These are phyloP conservation scores for Tetheella fluctuosa DNA, from an alignment of 2,888 invertebrate species.

Conservation along the genomic window DNA sequence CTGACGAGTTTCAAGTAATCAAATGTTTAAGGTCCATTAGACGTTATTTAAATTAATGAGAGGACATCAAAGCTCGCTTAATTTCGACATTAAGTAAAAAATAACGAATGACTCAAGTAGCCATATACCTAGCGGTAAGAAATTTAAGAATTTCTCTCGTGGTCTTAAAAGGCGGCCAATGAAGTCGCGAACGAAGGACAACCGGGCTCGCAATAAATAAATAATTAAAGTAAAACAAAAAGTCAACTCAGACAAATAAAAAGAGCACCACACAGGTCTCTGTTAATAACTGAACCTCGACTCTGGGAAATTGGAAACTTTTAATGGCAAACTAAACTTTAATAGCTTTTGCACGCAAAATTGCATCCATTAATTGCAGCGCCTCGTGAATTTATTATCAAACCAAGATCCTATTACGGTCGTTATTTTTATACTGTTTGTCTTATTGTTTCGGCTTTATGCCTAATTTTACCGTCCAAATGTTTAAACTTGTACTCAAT, in stretches of 20 bases:
- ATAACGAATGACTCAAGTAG: slow-evolving; percentile 36
- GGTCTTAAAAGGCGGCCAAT: slow-evolving; percentile 42
- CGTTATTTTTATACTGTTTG: slow-evolving; percentile 50
- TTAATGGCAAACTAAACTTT: slow-evolving; percentile 62
- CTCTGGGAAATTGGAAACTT: slow-evolving; percentile 67
- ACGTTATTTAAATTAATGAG: slow-evolving; percentile 29
- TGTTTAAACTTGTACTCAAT: slow-evolving; percentile 38
- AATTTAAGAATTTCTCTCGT: slow-evolving; percentile 44
- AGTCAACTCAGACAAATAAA: slow-evolving; percentile 51
- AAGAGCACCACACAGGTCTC: slow-evolving; percentile 41
- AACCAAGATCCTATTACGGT: slow-evolving; percentile 52
- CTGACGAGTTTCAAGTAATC: slow-evolving; percentile 40
- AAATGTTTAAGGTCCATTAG: slow-evolving; percentile 33
- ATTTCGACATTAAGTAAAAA: slow-evolving; percentile 22
- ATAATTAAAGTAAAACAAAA: slow-evolving; percentile 67
- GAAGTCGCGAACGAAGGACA: slow-evolving; percentile 52
- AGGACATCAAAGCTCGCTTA: slow-evolving; percentile 8
- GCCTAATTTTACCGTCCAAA: slow-evolving; percentile 43
- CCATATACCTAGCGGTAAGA: slow-evolving; percentile 31
- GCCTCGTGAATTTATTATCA: slow-evolving; percentile 54
- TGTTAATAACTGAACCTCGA: slow-evolving; percentile 59
- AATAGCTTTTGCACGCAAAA: slow-evolving; percentile 69
- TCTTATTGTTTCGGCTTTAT: slow-evolving; percentile 40
- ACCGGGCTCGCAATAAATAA: slow-evolving; percentile 59
- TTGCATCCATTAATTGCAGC: slow-evolving; percentile 66